These are phyloP conservation scores for Irena cyanogastra DNA, from an alignment of 2,113 vertebrate genomes.

Conservation along the genomic window DNA sequence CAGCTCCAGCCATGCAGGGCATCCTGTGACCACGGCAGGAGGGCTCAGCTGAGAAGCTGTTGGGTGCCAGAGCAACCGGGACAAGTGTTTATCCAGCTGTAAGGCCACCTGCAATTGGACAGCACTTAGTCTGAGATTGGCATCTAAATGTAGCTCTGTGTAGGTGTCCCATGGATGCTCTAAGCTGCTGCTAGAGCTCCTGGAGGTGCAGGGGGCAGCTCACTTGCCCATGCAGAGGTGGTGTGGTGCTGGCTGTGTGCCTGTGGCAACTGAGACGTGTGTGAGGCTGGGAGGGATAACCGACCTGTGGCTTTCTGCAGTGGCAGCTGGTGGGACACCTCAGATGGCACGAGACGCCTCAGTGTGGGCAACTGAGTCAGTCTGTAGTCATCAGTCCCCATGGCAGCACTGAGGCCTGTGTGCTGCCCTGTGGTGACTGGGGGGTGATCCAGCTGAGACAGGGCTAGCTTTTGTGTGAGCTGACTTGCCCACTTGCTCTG, in stretches of 20 bases:
- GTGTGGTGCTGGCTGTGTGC: background rate
- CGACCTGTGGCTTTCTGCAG: background rate
- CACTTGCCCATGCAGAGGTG: rapidly evolving
- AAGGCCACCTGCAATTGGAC: background rate
- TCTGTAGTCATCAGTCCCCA: background rate
- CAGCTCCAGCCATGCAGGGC: background rate
- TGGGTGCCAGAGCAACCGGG: background rate
- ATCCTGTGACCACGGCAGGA: background rate
- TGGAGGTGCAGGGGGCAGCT: background rate
- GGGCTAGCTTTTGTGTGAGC: background rate
- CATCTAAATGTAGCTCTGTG: background rate
- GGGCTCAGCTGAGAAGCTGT: background rate
- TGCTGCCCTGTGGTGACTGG: background rate
- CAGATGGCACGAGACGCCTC: background rate
- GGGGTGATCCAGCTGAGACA: background rate
- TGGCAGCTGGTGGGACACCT: background rate
- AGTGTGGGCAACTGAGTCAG: background rate
- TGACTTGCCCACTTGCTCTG: background rate
- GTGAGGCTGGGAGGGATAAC: background rate
- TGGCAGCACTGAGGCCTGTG: background rate
- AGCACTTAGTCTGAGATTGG: background rate
- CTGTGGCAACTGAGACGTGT: rapidly evolving
- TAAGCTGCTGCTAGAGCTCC: background rate
- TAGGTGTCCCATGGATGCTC: background rate
- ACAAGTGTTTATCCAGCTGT: background rate